Evolutionary conservation across 2,797 vertebrate species (phyloP), one percentile per base, ranked within the genome.

Genomic region (Bufotes viridis): DNA sequence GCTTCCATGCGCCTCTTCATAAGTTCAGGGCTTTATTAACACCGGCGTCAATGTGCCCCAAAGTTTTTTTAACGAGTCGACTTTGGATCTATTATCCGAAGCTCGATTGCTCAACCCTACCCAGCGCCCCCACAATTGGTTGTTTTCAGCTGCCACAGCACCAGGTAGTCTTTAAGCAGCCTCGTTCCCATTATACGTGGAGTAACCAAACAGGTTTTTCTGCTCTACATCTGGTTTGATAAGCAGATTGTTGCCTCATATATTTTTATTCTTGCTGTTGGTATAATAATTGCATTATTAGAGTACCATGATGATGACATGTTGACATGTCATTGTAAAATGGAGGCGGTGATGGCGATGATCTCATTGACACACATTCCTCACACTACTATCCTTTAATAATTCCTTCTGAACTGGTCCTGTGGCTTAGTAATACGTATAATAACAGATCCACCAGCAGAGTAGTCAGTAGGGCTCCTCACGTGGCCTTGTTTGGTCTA

Each of bases 151-250:
- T 34, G 29, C 29, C 29, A 34, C 29, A 34, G 29, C 29, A 34
- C 29, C 29, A 42, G 42, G 42, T 6, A 5, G 4, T 42, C 42
- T 42, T 42, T 6, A 3, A 29, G 7, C 2, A 34, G 0, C 69
- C 69, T 42, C 24, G 6, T 49, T 17, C 22, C 17, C 24, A 20
- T 53, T 61, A 29, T 60, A 14, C 13, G 7, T 55, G 18, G 9
- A 85, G 65, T 87, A 10, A 53, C 78, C 34, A 26, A 55, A 63
- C 85, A 81, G 51, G 78, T 87, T 81, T 42, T 72, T 81, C 78
- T 18, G 1, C 17, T 22, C 9, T 15, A 26, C 63, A 34, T 69
- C 60, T 67, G 17, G 2, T 70, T 0, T 69, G 12, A 29, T 24
- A 53, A 22, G 12, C 15, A 7, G 24, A 18, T 42, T 81, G 67